Conservation (phyloP, 2,888 invertebrate species). For the Papilio demoleus region DNA sequence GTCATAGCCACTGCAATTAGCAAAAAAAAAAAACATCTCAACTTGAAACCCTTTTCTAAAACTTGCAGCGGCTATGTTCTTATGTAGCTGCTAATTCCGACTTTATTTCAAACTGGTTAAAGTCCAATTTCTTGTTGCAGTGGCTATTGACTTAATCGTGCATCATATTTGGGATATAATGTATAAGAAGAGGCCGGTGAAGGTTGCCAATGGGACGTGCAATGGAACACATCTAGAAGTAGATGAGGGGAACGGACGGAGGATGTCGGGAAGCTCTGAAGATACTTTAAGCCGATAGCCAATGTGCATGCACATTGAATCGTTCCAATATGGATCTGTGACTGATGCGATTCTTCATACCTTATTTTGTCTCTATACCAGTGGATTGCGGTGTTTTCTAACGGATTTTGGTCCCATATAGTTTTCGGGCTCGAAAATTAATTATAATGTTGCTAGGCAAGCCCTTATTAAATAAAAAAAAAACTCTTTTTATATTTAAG, state of each 20-base stretch:
- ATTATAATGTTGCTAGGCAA: too few relatives aligned
- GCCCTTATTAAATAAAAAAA: too few relatives aligned
- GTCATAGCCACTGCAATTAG: constrained; percentile 83
- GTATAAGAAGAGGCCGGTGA: constrained; percentile 77
- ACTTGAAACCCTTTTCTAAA: constrained; percentile 45
- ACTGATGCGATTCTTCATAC: neutral
- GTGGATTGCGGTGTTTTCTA: neutral
- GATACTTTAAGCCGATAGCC: constrained; percentile 81
- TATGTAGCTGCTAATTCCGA: constrained; percentile 67
- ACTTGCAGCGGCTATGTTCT: constrained; percentile 84
- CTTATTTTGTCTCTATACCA: neutral
- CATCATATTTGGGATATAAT: constrained; percentile 99
- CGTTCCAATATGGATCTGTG: constrained; percentile 24
- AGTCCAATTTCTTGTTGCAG: constrained; percentile 89
- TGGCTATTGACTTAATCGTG: constrained; percentile 99
- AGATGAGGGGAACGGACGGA: constrained; percentile 63
- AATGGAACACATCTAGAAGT: constrained; percentile 67
- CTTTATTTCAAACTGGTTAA: constrained; percentile 57
- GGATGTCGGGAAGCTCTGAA: constrained; percentile 77
- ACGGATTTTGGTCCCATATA: neutral
- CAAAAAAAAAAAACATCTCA: constrained; percentile 46
- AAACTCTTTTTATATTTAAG: too few relatives aligned
- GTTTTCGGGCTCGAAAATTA: too few relatives aligned
- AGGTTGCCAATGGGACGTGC: constrained; percentile 67
- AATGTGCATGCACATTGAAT: constrained; percentile 20